phyloP scores from a whole-genome alignment of 2,888 invertebrate genomes.

The Rhimphoctona megacephalus region DNA sequence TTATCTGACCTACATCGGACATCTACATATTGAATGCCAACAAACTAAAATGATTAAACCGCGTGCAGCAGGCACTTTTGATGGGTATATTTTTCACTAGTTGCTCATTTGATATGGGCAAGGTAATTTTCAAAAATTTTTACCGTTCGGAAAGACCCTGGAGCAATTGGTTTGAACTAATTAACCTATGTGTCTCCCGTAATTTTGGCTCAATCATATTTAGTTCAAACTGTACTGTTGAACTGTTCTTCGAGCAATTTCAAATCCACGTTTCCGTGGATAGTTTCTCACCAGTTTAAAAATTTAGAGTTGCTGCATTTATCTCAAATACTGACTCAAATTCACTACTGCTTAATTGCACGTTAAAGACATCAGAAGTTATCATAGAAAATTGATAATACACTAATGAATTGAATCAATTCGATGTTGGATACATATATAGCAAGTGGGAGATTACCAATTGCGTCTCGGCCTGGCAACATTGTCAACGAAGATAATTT shows the following conservation, averaged over 20 bases:
- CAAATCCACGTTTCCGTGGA: neutral
- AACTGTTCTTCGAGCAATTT: neutral
- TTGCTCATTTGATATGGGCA: neutral
- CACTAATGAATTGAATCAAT: neutral
- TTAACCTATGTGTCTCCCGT: neutral
- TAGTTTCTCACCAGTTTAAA: neutral
- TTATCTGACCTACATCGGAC: constrained; percentile 21
- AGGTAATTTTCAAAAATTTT: neutral
- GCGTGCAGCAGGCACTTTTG: neutral
- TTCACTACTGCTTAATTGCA: too few relatives aligned
- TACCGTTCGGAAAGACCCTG: neutral
- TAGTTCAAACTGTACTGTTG: neutral
- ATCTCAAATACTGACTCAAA: too few relatives aligned
- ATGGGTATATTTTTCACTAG: neutral
- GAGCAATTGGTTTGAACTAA: neutral
- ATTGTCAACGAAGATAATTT: neutral
- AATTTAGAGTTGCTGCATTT: neutral
- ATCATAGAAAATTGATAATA: neutral
- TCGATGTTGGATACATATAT: neutral
- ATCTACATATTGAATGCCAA: neutral
- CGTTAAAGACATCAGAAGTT: neutral
- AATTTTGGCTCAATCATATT: neutral
- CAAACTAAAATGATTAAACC: neutral
- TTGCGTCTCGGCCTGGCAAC: neutral
- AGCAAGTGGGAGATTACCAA: neutral